Base-by-base conservation (phyloP, 2,888 invertebrate species). In the Himalopsyche tibetana region DNA sequence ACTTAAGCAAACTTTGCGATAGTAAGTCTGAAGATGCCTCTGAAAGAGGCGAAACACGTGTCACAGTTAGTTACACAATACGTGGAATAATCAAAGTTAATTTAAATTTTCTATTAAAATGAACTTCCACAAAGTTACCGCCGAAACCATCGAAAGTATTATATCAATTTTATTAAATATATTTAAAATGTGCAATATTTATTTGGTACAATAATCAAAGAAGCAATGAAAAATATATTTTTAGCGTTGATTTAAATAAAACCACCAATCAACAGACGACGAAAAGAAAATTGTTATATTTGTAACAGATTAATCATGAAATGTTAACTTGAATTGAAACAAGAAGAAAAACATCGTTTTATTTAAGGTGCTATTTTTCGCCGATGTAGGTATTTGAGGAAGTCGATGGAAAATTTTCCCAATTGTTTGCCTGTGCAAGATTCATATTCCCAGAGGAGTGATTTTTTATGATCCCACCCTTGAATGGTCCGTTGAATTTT, bases 391-490 rank as follows among this genome's bases (percentile, higher is more conserved):
- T 63, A 63, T 63, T 63, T 63, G 19, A 19, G 19, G 28, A 63
- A 63, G 28, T 9, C 19, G 19, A 63, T 63, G 28, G 63, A 19
- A 63, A 19, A 63, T 63, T 63, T 51, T 51, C 28, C 63, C 63
- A 28, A 63, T 63, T 63, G 63, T 63, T 63, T 63, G 63, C 63
- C 63, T 63, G 63, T 28, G 63, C 63, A 63, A 63, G 63, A 63
- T 63, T 63, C 63, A 63, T 63, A 63, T 28, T 63, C 63, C 63
- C 63, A 63, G 19, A 63, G 63, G 63, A 63, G 63, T 63, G 63
- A 63, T 63, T 63, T 63, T 63, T 63, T 63, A 63, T 63, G 63
- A 63, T 63, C 63, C 19, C 63, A 63, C 63, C 63, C 63, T 63
- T 63, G 28, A 63, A 63, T 63, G 63, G 63, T n/a, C 11, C 19